Conservation (phyloP, 1,140 invertebrate species). For the Trinorchestia longiramus region DNA sequence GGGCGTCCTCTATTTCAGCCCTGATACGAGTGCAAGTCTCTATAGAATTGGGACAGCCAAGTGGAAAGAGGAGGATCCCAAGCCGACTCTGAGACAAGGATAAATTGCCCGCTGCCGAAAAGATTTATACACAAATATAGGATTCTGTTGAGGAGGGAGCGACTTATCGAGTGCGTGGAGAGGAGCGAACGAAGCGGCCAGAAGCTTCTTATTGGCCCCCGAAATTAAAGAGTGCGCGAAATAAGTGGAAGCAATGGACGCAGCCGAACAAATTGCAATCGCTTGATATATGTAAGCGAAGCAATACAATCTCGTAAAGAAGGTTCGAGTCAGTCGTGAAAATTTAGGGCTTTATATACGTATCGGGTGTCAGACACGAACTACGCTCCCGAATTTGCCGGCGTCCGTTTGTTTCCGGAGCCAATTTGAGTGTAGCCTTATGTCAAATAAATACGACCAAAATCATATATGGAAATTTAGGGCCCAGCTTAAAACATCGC, state of each 20-base stretch:
- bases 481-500: background rate
- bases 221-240: conserved; percentile 55
- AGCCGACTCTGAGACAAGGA: conserved; percentile 53
- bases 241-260: conserved; percentile 55
- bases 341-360: conserved; percentile 53
- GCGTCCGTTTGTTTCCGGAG: conserved; percentile 47
- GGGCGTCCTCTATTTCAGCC: conserved; percentile 31
- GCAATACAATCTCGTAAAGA: conserved; percentile 55
- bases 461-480: conserved; percentile 33
- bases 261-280: conserved; percentile 55
- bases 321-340: conserved; percentile 53
- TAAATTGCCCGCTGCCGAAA: conserved; percentile 48
- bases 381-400: conserved; percentile 50
- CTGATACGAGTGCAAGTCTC: conserved; percentile 51
- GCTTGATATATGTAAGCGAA: conserved; percentile 55
- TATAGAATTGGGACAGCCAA: conserved; percentile 52
- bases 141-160: conserved; percentile 54
- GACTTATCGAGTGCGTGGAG: conserved; percentile 46
- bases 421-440: conserved; percentile 36
- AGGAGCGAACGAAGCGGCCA: conserved; percentile 17
- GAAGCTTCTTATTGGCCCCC: conserved; percentile 51
- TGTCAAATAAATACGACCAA: conserved; percentile 42
- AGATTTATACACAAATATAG: conserved; percentile 54
- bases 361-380: conserved; percentile 54
- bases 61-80: conserved; percentile 53